A percentile compares a stretch with the other conserved stretches of the same genome.
phyloP scores from a whole-genome alignment of 2,113 vertebrate species.

The Cochlearius cochlearius region DNA sequence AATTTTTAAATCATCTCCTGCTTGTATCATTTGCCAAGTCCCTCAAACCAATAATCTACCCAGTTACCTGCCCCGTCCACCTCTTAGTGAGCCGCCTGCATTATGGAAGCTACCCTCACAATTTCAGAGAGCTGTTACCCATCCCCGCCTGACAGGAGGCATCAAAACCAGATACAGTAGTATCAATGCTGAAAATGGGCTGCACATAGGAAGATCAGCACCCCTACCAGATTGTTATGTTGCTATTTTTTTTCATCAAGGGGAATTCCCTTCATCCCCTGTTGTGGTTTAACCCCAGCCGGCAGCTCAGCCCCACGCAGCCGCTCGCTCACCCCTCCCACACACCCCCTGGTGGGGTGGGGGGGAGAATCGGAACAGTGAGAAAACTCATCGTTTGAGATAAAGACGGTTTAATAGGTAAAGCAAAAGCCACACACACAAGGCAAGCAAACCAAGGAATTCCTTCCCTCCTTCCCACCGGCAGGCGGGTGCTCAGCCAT shows the following conservation, averaged over 20 bases:
- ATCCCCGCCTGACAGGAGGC: not conserved
- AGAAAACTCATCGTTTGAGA: no score
- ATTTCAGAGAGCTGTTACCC: not conserved
- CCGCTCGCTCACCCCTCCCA: no score
- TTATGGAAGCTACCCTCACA: rapidly evolving
- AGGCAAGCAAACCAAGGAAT: no score
- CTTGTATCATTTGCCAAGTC: not conserved
- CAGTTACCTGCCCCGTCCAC: not conserved
- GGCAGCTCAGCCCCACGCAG: no score
- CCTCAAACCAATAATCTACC: not conserved
- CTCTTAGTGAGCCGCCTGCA: not conserved
- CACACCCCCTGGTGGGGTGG: no score
- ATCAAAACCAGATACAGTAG: not conserved
- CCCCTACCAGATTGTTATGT: not conserved
- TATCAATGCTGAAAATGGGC: not conserved
- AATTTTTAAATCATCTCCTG: not conserved
- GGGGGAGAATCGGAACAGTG: no score
- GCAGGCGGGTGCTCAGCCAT: no score
- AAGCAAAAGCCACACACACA: no score
- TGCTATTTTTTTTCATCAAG: not conserved
- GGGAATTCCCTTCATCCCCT: slow-evolving; percentile 1
- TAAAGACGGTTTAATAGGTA: no score
- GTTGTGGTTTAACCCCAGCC: no score
- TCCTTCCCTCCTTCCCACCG: no score
- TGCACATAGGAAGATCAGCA: not conserved